Percentiles rank a stretch among this genome's conserved stretches.
These are phyloP conservation scores for Drosophila eugracilis DNA, from an alignment of 1,140 invertebrate genomes.

Conservation along the genomic window DNA sequence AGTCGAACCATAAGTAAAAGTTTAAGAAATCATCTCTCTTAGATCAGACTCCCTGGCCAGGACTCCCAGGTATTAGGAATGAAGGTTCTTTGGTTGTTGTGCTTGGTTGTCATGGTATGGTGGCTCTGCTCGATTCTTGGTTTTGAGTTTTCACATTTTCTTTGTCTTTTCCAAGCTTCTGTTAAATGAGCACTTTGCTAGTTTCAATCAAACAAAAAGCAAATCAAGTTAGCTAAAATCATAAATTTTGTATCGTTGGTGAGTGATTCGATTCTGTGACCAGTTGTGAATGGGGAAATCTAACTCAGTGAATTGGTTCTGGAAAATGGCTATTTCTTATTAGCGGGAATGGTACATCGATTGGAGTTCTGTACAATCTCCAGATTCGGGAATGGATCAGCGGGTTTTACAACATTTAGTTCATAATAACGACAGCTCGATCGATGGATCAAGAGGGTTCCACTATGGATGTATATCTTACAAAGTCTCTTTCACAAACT, in stretches of 20 bases:
- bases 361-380: slow-evolving; percentile 36
- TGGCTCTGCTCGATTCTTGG: slow-evolving; percentile 66
- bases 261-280: slow-evolving; percentile 40
- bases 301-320: background rate
- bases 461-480: slow-evolving; percentile 23
- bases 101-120: slow-evolving; percentile 41
- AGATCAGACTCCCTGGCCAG: slow-evolving; percentile 55
- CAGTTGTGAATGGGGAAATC: slow-evolving; percentile 43
- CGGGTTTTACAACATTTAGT: slow-evolving; percentile 31
- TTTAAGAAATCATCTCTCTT: slow-evolving; percentile 35
- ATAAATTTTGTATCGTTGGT: slow-evolving; percentile 15
- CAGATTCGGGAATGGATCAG: slow-evolving; percentile 23
- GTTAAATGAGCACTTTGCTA: slow-evolving; percentile 69
- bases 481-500: slow-evolving; percentile 57
- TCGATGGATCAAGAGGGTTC: too few relatives aligned
- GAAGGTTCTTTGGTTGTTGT: slow-evolving; percentile 83
- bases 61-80: slow-evolving; percentile 32
- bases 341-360: slow-evolving; percentile 18
- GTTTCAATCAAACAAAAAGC: slow-evolving; percentile 48
- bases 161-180: slow-evolving; percentile 31
- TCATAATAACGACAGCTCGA: slow-evolving; percentile 2
- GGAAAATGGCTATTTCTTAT: background rate
- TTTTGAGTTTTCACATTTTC: slow-evolving; percentile 36
- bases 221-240: slow-evolving; percentile 33
- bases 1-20: slow-evolving; percentile 7